Conservation (phyloP, 2,113 vertebrate genomes). For the Microtus oregoni region DNA sequence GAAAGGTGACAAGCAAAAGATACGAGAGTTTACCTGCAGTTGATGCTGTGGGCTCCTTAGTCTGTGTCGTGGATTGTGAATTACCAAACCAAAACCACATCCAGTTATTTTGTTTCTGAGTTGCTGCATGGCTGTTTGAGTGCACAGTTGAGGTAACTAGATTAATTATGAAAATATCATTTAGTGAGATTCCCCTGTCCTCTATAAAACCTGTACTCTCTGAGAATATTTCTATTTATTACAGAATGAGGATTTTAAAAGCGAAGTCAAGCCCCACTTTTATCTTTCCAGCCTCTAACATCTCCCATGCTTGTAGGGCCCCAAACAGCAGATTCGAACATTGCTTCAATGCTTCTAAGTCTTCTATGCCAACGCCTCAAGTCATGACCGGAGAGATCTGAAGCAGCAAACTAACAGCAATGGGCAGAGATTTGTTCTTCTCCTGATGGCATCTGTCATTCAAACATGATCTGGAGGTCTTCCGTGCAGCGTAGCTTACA, state of each 20-base stretch:
- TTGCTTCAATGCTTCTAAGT: background rate
- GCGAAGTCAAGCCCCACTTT: background rate
- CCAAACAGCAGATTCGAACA: background rate
- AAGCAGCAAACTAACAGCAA: background rate
- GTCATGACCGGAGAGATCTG: background rate
- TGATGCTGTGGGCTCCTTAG: slow-evolving; percentile 53
- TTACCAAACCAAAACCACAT: slow-evolving; percentile 64
- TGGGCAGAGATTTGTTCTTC: background rate
- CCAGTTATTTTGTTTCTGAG: slow-evolving; percentile 60
- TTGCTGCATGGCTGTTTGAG: slow-evolving; percentile 53
- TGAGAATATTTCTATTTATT: background rate
- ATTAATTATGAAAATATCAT: slow-evolving; percentile 66
- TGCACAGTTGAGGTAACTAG: slow-evolving; percentile 45
- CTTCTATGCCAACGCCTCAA: background rate
- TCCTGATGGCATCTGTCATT: background rate
- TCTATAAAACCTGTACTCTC: background rate
- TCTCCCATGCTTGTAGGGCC: background rate
- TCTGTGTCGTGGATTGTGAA: slow-evolving; percentile 53
- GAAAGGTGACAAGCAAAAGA: slow-evolving; percentile 7
- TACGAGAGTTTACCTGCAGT: background rate
- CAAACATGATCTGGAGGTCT: background rate
- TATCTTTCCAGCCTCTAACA: background rate
- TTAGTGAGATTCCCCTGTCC: slow-evolving; percentile 18
- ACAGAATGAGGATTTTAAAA: background rate
- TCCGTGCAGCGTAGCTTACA: background rate